Evolutionary conservation across 2,113 vertebrate species (phyloP).

Genomic region (Barnardius zonarius): DNA sequence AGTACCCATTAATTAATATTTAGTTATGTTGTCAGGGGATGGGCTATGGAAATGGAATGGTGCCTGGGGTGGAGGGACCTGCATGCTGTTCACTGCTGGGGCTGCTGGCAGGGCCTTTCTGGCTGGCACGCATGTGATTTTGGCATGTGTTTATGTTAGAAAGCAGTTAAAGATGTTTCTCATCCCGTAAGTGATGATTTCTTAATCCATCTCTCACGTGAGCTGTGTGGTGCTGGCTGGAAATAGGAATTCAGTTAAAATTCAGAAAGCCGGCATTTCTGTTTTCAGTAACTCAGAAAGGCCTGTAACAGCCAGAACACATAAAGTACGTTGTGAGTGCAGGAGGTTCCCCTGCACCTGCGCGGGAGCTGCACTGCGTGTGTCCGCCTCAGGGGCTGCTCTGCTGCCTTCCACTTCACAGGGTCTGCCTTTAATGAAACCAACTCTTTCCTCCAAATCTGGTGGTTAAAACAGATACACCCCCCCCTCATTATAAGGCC

Average conservation of each 20-base stretch:
- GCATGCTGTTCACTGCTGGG: background rate
- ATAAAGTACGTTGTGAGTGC: background rate
- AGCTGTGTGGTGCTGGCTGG: background rate
- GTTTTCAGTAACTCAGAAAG: background rate
- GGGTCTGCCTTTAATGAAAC: background rate
- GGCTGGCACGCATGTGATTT: background rate
- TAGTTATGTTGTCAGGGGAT: background rate
- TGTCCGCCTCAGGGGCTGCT: background rate
- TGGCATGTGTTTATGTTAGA: background rate
- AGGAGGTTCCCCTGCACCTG: background rate
- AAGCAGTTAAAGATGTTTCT: background rate
- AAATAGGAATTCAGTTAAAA: background rate
- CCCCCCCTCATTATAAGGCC: rapidly evolving
- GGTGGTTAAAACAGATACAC: background rate
- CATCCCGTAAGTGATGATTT: background rate
- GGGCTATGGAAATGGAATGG: background rate
- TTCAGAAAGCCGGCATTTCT: background rate
- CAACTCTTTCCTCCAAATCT: background rate
- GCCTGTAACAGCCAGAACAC: background rate
- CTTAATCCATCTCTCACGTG: background rate
- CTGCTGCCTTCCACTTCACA: background rate
- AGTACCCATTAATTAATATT: background rate
- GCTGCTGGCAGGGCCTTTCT: background rate
- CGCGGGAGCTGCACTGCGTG: background rate
- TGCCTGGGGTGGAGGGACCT: background rate